Conservation (phyloP, 2,797 vertebrate species). For the Astyanax mexicanus region DNA sequence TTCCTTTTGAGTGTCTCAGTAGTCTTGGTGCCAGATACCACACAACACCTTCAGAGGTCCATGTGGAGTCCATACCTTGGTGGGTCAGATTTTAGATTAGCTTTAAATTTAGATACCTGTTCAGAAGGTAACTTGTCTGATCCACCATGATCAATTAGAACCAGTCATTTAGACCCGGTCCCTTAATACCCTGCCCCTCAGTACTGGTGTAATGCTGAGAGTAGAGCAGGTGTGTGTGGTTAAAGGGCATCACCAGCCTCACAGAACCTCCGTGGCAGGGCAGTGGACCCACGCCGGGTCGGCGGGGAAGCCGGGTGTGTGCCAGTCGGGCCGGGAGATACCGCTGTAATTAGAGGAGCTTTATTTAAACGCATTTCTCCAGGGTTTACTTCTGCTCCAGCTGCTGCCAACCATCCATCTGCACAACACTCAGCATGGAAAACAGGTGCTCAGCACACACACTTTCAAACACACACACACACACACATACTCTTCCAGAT, state of each 20-base stretch:
- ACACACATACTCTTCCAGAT: too few relatives aligned
- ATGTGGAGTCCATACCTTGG: too few relatives aligned
- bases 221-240: not conserved
- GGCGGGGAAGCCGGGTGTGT: not conserved
- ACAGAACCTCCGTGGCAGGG: not conserved
- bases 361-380: conserved; percentile 42
- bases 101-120: too few relatives aligned
- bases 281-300: not conserved
- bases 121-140: too few relatives aligned
- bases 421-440: conserved; percentile 23
- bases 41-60: too few relatives aligned
- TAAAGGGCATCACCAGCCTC: not conserved
- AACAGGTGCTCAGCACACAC: conserved; percentile 38
- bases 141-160: too few relatives aligned
- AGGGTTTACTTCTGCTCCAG: conserved; percentile 29
- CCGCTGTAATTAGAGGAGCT: conserved; percentile 31
- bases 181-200: too few relatives aligned
- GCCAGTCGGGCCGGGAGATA: conserved; percentile 2
- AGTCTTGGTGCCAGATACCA: too few relatives aligned
- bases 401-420: conserved; percentile 30
- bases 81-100: too few relatives aligned
- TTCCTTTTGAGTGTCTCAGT: too few relatives aligned
- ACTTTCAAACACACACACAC: not conserved
- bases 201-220: not conserved
- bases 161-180: too few relatives aligned